These are phyloP conservation scores for Sebastes jordani DNA, from an alignment of 2,797 vertebrate genomes.

Conservation along the genomic window DNA sequence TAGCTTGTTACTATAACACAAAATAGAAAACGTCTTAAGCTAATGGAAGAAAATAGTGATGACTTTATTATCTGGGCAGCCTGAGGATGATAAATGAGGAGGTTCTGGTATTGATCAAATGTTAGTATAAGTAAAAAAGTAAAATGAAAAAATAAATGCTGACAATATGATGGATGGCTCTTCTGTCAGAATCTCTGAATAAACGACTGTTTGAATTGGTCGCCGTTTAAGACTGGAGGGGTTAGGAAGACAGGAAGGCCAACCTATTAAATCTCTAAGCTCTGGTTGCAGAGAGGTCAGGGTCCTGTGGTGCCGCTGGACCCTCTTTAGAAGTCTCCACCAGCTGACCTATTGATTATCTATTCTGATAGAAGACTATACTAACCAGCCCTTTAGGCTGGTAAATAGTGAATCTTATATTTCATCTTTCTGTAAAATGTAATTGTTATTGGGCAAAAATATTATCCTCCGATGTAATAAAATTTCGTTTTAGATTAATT, in stretches of 20 bases:
- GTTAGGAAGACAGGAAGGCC: constrained; percentile 3
- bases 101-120: constrained; percentile 30
- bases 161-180: constrained; percentile 42
- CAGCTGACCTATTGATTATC: constrained; percentile 17
- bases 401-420: neutral
- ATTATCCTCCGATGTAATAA: neutral
- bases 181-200: neutral
- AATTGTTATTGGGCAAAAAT: neutral
- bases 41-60: neutral
- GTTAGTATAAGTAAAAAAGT: neutral
- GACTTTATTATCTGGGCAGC: neutral
- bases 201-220: constrained; percentile 7
- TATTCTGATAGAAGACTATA: neutral
- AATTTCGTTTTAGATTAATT: neutral
- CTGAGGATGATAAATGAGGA: constrained; percentile 43
- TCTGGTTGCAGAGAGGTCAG: neutral
- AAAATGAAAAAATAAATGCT: constrained; percentile 2
- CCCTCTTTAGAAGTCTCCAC: neutral
- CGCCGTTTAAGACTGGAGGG: neutral
- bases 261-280: constrained; percentile 15
- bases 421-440: neutral
- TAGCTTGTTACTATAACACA: neutral
- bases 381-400: neutral
- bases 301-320: neutral
- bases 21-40: neutral